Evolutionary conservation across 2,113 vertebrate genomes (phyloP), one percentile per base, ranked within the genome.

Genomic region (Carettochelys insculpta): DNA sequence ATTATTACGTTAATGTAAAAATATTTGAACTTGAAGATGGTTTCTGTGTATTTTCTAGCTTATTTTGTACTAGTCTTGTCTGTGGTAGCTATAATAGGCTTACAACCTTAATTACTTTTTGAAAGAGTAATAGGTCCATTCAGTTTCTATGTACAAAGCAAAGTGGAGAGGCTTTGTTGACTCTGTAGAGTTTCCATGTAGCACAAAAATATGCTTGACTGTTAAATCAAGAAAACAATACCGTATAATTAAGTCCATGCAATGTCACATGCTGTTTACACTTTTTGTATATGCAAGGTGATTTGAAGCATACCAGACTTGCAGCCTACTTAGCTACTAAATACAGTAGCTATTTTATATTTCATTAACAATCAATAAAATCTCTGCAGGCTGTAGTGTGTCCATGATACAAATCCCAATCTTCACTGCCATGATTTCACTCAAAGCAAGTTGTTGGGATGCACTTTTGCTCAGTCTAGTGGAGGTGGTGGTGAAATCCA

Each of bases 311-410:
- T 25, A 96, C 83, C n/a, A 31, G 78, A 51, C 25, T 34, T 13
- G 81, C 82, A 85, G 8, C 75, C 92, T 83, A 90, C 65, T 25
- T 14, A 61, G 29, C 56, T 11, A 10, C 85, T 54, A 3, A n/a
- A 22, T 58, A 29, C 87, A 81, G 14, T 41, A 89, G 80, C 48
- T 51, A 5, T 95, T 94, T 96, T 94, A 92, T 92, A 95, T 92
- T 95, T 92, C 65, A 2, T 87, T 88, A 90, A 82, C 50, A 50
- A 77, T 92, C 95, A 91, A 98, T 97, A 98, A 98, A 98, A 98
- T 89, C 7, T 51, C 61, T 71, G 78, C 58, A 34, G 54, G 90
- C 94, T 89, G 83, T 8, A 0, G 14, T 9, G 58, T 76, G 50
- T 82, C 51, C 80, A 38, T 93, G 73, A 6, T 1, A 22, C n/a